These are phyloP conservation scores for Urocyon cinereoargenteus DNA, from an alignment of 2,797 vertebrate species.

Conservation along the genomic window DNA sequence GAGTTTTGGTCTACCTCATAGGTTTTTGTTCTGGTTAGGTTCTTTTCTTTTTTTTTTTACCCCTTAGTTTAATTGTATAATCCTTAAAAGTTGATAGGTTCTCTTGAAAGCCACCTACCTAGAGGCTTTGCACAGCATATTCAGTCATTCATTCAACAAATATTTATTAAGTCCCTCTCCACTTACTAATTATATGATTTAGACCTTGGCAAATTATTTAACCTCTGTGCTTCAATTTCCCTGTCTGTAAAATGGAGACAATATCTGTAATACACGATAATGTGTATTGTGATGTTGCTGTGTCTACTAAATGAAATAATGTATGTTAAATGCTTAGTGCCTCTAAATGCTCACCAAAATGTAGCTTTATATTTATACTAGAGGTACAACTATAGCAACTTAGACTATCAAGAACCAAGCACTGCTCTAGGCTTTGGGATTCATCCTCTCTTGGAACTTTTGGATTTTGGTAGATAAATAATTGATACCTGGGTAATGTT, in stretches of 20 bases:
- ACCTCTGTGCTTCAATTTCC: neutral
- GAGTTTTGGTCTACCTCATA: neutral
- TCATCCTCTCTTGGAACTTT: neutral
- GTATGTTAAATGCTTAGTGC: neutral
- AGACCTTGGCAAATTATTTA: slow-evolving; percentile 6
- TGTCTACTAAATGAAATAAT: slow-evolving; percentile 27
- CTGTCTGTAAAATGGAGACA: neutral
- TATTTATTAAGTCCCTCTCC: neutral
- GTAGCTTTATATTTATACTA: neutral
- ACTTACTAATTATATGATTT: neutral
- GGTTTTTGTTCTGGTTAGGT: neutral
- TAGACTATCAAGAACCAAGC: neutral
- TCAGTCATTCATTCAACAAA: neutral
- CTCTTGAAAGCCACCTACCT: slow-evolving; percentile 35
- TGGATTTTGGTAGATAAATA: neutral
- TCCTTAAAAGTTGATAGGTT: neutral
- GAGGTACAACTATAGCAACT: neutral
- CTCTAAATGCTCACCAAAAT: neutral
- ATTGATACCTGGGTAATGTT: neutral
- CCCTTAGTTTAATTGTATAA: neutral
- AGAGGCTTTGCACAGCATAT: neutral
- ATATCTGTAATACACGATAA: neutral
- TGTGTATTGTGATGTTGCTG: neutral
- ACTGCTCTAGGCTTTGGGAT: neutral
- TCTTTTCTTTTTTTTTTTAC: neutral